Conservation (phyloP, 2,113 vertebrate genomes). For the Ramphastos sulfuratus region DNA sequence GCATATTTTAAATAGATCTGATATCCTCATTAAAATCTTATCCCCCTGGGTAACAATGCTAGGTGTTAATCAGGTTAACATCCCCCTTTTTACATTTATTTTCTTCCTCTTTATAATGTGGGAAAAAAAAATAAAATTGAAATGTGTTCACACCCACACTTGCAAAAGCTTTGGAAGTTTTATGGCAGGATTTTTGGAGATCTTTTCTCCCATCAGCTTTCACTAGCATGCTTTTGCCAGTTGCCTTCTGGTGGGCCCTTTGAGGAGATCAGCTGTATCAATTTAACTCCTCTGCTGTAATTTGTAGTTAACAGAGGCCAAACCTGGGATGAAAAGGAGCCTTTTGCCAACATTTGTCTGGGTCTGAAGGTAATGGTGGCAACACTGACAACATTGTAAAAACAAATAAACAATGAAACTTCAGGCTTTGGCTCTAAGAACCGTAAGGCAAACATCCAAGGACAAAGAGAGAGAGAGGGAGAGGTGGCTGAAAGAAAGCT, state of each 20-base stretch:
- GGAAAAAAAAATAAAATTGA: constrained; percentile 1
- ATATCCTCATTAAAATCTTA: not conserved
- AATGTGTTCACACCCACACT: not conserved
- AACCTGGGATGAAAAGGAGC: not conserved
- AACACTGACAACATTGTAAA: not conserved
- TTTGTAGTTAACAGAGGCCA: not conserved
- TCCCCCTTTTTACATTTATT: constrained; percentile 19
- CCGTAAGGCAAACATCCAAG: not conserved
- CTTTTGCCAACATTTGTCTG: not conserved
- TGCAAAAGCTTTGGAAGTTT: constrained; percentile 1
- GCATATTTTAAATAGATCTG: constrained; percentile 39
- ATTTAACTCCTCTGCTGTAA: not conserved
- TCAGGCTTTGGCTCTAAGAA: not conserved
- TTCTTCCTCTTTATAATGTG: not conserved
- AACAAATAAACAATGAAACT: not conserved
- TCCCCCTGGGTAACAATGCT: not conserved
- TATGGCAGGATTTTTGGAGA: not conserved
- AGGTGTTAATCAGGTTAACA: constrained; percentile 44
- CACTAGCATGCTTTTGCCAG: not conserved
- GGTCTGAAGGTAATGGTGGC: not conserved
- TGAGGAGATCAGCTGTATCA: constrained; percentile 6
- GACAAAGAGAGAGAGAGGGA: not conserved
- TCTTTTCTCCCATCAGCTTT: not conserved
- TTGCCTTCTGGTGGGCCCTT: not conserved
- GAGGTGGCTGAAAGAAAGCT: not conserved